Evolutionary conservation across 2,797 vertebrate genomes (phyloP), one percentile per base, ranked within the genome.

Genomic region (Phrynocephalus forsythii): DNA sequence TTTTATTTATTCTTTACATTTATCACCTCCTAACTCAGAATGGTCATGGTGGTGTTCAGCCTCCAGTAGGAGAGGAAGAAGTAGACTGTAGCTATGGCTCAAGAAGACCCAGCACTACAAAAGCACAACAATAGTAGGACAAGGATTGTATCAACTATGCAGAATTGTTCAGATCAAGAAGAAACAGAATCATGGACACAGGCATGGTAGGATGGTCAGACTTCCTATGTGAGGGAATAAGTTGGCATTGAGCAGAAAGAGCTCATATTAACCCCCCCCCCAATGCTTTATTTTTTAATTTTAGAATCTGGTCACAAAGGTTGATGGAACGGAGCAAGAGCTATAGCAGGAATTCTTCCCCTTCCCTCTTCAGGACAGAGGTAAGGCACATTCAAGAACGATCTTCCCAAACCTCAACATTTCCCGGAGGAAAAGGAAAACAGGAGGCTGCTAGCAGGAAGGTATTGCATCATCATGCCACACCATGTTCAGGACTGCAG

Each of bases 401-500:
- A 20, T 30, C 6, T 85, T 18, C 83, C 79, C 72, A 72, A 79
- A 84, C n/a, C 30, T 26, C 48, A 85, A 73, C 82, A 82, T 78
- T 78, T 84, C 67, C 82, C 5, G 50, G 87, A 83, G 78, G 78
- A 81, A 81, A 85, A 88, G 81, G 78, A 88, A 81, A 85, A 88
- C 87, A 88, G 83, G 78, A 85, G 38, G 8, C 30, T 87, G 11
- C 63, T 52, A 66, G 63, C 71, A 87, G 80, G 79, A 87, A 82
- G 71, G 22, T 85, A 82, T 85, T 67, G 81, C 78, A 28, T 81
- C 78, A 28, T 81, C 87, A 88, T 76, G 24, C 78, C 56, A 75
- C 87, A 88, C 69, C 71, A 85, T 83, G 76, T 88, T 76, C 83
- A 81, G 85, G 81, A 52, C 75, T 88, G 83, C 83, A 88, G 83